Evolutionary conservation across 2,888 invertebrate species (phyloP), one percentile per base, ranked within the genome.

Genomic region (Seira musarum): DNA sequence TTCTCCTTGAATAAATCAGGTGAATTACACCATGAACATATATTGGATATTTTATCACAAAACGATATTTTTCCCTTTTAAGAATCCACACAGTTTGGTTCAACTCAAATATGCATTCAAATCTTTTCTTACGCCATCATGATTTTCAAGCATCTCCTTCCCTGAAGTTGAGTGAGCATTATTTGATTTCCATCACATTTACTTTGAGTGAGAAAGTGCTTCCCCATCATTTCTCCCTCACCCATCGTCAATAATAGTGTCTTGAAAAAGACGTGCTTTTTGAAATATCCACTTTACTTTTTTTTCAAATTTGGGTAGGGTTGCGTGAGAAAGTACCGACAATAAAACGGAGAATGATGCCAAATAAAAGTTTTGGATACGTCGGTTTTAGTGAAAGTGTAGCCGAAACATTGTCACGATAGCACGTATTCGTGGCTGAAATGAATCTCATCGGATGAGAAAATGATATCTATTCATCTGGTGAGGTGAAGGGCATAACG

Each of bases 111-210:
- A 57, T n/a, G n/a, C n/a, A 30, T 21, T 13, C 19, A 60, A 60
- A 60, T 60, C 21, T 60, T 21, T 21, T 19, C 19, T 60, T 60
- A 60, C 21, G 60, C 21, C 60, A 60, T 60, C 21, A 60, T 60
- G 2, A 60, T n/a, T 19, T n/a, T 21, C 21, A 21, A 60, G 60
- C 22, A 21, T 60, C 10, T 21, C 60, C 13, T 60, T 60, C 21
- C 3, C 8, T 6, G 60, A 8, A 19, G 21, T 60, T 21, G 60
- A 21, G 19, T 5, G 60, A 60, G 5, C 2, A 1, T 60, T 60
- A 60, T 60, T 60, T 60, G 60, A 60, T 60, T 60, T 21, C 21
- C 60, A 60, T 21, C n/a, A 53, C 53, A 53, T 53, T 53, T 53
- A 53, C n/a, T 19, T 2, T 60, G 5, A 60, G 22, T 53, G n/a